Conservation (phyloP, 2,113 vertebrate species). For the Trogon melanurus region DNA sequence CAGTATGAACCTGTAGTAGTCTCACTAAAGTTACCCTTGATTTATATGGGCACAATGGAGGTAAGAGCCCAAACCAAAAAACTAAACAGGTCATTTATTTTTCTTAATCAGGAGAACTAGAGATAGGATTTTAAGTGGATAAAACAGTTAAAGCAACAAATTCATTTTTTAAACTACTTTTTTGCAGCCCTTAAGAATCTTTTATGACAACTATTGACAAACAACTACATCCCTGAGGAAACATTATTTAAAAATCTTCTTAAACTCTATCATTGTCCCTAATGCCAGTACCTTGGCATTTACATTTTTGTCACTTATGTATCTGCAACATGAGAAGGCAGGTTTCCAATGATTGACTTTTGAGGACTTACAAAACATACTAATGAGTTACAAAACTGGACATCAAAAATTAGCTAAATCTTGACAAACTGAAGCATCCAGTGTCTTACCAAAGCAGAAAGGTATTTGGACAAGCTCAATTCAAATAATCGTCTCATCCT, state of each 20-base stretch:
- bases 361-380: neutral
- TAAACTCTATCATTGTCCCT: neutral
- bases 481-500: neutral
- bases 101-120: neutral
- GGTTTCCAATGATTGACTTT: constrained; percentile 22
- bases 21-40: neutral
- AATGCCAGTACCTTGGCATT: neutral
- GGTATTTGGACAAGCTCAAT: neutral
- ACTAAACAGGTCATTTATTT: neutral
- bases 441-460: neutral
- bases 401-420: neutral
- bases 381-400: neutral
- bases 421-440: neutral
- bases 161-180: neutral
- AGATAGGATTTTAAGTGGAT: neutral
- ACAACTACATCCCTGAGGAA: neutral
- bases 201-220: neutral
- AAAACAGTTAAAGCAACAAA: neutral
- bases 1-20: neutral
- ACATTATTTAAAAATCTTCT: neutral
- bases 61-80: neutral
- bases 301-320: neutral
- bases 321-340: neutral
- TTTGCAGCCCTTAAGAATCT: neutral
- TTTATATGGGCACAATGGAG: neutral